These are phyloP conservation scores for Eulithis testata DNA, from an alignment of 2,888 invertebrate genomes.

Conservation along the genomic window DNA sequence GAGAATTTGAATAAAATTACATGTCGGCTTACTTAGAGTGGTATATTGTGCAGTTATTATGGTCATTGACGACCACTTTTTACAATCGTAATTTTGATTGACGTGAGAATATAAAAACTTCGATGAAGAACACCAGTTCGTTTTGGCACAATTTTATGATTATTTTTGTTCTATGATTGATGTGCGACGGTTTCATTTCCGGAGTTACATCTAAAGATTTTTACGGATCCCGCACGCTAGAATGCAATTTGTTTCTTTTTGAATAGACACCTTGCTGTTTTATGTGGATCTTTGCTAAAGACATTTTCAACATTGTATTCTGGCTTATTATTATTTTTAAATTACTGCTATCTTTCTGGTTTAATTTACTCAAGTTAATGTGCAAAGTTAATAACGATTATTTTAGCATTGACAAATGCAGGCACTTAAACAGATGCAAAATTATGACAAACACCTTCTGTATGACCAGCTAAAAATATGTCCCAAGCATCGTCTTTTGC, in stretches of 20 bases:
- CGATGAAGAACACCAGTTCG: conserved; percentile 26
- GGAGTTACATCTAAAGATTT: background rate
- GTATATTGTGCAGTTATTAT: conserved; percentile 17
- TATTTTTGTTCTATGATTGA: conserved; percentile 35
- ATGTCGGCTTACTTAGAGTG: background rate
- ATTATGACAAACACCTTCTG: conserved; percentile 33
- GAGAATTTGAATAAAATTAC: too few species aligned
- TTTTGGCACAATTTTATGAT: conserved; percentile 32
- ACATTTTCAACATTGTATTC: background rate
- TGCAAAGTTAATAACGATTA: conserved; percentile 18
- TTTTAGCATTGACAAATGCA: conserved; percentile 23
- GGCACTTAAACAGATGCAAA: conserved; percentile 31
- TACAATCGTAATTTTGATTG: conserved; percentile 28
- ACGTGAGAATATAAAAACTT: conserved; percentile 30
- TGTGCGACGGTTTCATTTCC: conserved; percentile 32
- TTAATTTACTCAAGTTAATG: background rate
- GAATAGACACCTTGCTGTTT: background rate
- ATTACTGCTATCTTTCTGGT: background rate
- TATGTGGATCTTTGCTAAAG: background rate
- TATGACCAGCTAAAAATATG: conserved; percentile 31
- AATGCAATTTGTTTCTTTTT: conserved; percentile 2
- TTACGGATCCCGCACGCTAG: conserved; percentile 7
- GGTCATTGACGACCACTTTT: conserved; percentile 17
- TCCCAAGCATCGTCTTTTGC: conserved; percentile 17
- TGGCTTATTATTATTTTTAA: background rate